Conservation (phyloP, 2,113 vertebrate genomes). For the Rana temporaria region DNA sequence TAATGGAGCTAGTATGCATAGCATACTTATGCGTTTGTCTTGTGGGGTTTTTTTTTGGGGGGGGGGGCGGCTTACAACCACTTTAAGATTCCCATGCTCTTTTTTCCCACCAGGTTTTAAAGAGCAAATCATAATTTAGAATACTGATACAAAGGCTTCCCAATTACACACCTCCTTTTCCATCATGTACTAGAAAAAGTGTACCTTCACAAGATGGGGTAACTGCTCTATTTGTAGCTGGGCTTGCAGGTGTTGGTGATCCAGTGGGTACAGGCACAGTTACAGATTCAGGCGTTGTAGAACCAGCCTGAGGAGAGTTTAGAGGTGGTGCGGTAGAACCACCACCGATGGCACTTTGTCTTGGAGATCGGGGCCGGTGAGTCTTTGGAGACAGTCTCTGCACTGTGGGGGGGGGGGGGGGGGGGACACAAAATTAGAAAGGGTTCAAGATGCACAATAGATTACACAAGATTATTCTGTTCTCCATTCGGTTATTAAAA, state of each 20-base stretch:
- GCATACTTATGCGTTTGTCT: too few relatives aligned
- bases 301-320: conserved; percentile 85
- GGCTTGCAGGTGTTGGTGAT: conserved; percentile 90
- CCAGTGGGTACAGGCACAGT: conserved; percentile 80
- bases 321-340: conserved; percentile 80
- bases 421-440: too few relatives aligned
- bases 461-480: background rate
- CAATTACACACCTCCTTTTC: too few relatives aligned
- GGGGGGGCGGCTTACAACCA: too few relatives aligned
- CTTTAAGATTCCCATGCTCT: background rate
- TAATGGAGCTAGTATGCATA: too few relatives aligned
- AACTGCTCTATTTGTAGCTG: conserved; percentile 85
- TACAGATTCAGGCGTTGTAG: conserved; percentile 82
- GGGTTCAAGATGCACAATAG: background rate
- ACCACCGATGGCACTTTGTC: conserved; percentile 84
- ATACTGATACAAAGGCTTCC: too few relatives aligned
- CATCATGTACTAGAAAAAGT: background rate
- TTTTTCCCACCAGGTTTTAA: background rate
- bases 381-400: conserved; percentile 81
- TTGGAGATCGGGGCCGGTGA: conserved; percentile 95
- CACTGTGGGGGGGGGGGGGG: too few relatives aligned
- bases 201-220: conserved; percentile 88
- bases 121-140: background rate
- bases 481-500: background rate
- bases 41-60: too few relatives aligned